Evolutionary conservation across 2,888 invertebrate species (phyloP), one percentile per base, ranked within the genome.

Genomic region (Pheosia gnoma): DNA sequence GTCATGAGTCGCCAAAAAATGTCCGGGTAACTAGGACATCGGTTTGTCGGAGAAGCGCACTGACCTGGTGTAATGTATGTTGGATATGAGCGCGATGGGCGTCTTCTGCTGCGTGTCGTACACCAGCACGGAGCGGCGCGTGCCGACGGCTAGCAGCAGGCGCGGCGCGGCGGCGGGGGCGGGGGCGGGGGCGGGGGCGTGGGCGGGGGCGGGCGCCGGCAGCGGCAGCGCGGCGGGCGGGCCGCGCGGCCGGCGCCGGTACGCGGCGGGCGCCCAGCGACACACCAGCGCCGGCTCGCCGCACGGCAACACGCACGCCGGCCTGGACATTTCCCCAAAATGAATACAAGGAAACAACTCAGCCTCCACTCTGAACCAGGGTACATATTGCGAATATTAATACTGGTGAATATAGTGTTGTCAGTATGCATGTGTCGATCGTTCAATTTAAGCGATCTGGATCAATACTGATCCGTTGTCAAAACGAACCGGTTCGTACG

Each of bases 131-230:
- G 97, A 96, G 76, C 97, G 96, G 74, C 97, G 96, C 1, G 99
- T 98, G 36, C 97, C 98, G 11, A 99, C 96, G 0, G 99, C 99
- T 84, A 98, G 97, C 62, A 99, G 93, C 93, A 98, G 95, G 65
- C 99, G 95, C 83, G 97, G 97, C 0, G 96, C 96, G 53, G 97
- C 85, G 10, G 95, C 86, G 68, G 96, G 89, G 11, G 94, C 83
- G 95, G 87, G 5, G 1, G 95, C 85, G 4, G 95, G 94, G 10
- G 95, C 95, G 58, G 85, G 90, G 81, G 5, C 95, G 93, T n/a
- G 89, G 11, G 94, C 83, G 95, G 87, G 5, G 1, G 95, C 85
- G 3, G 95, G 94, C 10, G 95, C 95, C 58, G 85, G 90, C 82
- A 4, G 95, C 93, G 13, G 96, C 86, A 75, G 95, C 89, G 86